A percentile compares a stretch with the other conserved stretches of the same genome.
These are phyloP conservation scores for Drosophila phalerata DNA, from an alignment of 2,888 invertebrate species.

Conservation along the genomic window DNA sequence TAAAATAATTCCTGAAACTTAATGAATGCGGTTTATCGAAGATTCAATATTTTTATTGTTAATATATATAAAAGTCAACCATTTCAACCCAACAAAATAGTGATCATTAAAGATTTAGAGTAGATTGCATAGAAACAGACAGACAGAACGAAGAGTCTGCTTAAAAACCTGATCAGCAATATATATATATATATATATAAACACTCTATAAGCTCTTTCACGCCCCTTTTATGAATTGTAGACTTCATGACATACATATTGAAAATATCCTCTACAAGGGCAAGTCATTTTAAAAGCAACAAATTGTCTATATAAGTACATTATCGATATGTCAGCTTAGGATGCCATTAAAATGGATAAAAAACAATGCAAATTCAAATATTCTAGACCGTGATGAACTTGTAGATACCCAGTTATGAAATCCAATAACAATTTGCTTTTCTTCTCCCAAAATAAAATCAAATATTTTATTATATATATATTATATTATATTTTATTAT, in stretches of 20 bases:
- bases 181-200: background rate
- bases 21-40: background rate
- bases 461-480: background rate
- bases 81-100: no score
- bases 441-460: background rate
- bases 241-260: background rate
- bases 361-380: background rate
- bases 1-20: background rate
- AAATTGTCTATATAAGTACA: slow-evolving; percentile 2
- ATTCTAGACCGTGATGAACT: background rate
- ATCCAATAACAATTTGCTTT: no score
- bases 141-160: background rate
- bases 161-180: background rate
- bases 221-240: background rate
- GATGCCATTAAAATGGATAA: background rate
- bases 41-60: background rate
- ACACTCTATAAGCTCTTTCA: background rate
- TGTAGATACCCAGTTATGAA: background rate
- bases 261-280: background rate
- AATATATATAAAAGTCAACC: background rate
- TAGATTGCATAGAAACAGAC: background rate
- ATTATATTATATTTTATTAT: background rate
- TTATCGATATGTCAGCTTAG: slow-evolving; percentile 9
- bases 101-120: background rate
- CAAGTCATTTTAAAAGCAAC: slow-evolving; percentile 1